Evolutionary conservation across 2,113 vertebrate genomes (phyloP).

Genomic region (Otocyon megalotis): DNA sequence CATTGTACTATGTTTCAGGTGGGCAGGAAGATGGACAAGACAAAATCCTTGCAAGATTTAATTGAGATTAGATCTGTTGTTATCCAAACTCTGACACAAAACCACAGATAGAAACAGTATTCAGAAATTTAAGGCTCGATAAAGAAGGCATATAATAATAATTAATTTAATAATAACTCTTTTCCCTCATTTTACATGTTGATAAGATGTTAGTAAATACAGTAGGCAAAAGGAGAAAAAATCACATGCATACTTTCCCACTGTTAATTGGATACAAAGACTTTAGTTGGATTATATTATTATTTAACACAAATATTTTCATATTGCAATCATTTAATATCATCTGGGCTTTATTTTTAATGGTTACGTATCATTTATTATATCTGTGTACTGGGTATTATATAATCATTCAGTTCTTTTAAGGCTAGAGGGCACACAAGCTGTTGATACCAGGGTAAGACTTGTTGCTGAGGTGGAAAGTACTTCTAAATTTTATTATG

Average conservation of each 20-base stretch:
- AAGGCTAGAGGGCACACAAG: neutral
- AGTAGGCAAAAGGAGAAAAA: neutral
- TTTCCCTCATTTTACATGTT: neutral
- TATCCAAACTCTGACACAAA: neutral
- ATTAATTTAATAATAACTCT: neutral
- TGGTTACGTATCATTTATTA: neutral
- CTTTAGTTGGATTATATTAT: neutral
- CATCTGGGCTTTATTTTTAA: neutral
- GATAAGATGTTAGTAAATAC: slow-evolving; percentile 6
- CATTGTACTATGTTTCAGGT: neutral
- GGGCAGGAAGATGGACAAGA: neutral
- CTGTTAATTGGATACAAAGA: neutral
- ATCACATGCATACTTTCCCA: neutral
- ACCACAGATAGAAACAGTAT: neutral
- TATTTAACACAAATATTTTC: neutral
- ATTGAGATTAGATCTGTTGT: neutral
- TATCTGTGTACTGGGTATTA: neutral
- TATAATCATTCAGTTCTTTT: neutral
- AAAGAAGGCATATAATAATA: neutral
- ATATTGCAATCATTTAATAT: neutral
- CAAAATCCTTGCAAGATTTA: neutral
- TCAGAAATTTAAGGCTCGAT: neutral
- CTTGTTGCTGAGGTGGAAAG: neutral
- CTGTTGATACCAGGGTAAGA: neutral
- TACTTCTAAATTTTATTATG: neutral